Evolutionary conservation across 2,888 invertebrate species (phyloP).

Genomic region (Cremastobaeus sp.): DNA sequence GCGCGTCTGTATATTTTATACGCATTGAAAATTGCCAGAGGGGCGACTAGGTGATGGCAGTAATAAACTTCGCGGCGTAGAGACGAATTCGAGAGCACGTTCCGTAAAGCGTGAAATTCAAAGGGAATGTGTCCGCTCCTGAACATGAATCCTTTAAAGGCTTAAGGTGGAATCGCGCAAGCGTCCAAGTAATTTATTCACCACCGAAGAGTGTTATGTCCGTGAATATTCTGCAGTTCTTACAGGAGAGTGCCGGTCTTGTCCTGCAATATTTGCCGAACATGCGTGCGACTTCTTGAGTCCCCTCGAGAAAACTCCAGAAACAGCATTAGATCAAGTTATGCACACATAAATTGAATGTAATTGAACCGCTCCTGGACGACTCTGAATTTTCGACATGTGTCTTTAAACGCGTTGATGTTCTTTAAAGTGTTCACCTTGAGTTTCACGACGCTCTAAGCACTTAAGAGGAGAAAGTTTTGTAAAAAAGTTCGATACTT

Average conservation of each 20-base stretch:
- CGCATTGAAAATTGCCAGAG: slow-evolving; percentile 46
- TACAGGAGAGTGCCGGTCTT: too few relatives aligned
- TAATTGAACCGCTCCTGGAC: too few relatives aligned
- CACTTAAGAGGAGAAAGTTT: too few relatives aligned
- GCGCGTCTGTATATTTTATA: slow-evolving; percentile 55
- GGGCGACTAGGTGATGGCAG: slow-evolving; percentile 55
- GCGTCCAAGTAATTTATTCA: slow-evolving; percentile 56
- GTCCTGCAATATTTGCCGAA: too few relatives aligned
- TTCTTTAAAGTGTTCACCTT: too few relatives aligned
- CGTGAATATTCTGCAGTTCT: slow-evolving; percentile 54
- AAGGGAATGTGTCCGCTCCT: slow-evolving; percentile 70
- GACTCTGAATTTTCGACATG: too few relatives aligned
- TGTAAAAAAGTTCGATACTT: slow-evolving; percentile 6
- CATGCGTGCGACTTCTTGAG: too few relatives aligned
- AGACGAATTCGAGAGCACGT: slow-evolving; percentile 65
- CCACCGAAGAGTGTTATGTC: slow-evolving; percentile 49
- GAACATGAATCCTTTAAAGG: slow-evolving; percentile 70
- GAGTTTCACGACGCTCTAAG: too few relatives aligned
- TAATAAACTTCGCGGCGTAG: slow-evolving; percentile 68
- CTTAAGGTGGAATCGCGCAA: slow-evolving; percentile 52
- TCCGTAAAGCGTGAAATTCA: slow-evolving; percentile 71
- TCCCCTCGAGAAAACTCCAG: too few relatives aligned
- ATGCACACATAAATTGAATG: too few relatives aligned
- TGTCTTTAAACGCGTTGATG: too few relatives aligned
- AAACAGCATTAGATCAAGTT: too few relatives aligned